Evolutionary conservation across 2,113 vertebrate genomes (phyloP).

Genomic region (Pantherophis guttatus): DNA sequence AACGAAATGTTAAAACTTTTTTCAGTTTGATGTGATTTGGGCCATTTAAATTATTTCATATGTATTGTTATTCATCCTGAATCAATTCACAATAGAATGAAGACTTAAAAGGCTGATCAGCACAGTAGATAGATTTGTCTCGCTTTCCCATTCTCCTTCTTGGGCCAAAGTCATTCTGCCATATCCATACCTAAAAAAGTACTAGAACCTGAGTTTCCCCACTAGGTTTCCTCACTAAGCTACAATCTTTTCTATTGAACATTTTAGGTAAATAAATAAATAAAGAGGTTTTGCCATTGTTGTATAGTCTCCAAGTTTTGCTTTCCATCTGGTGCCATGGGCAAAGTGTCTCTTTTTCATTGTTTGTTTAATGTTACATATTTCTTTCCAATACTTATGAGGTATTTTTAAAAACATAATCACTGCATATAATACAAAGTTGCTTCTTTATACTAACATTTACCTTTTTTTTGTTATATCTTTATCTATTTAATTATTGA

Average conservation of each 20-base stretch:
- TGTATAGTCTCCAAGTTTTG: neutral
- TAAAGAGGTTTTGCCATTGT: neutral
- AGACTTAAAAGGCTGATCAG: neutral
- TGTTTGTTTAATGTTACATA: neutral
- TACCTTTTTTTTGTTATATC: neutral
- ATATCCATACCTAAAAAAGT: neutral
- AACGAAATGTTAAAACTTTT: neutral
- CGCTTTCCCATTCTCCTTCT: neutral
- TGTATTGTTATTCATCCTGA: neutral
- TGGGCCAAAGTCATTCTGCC: neutral
- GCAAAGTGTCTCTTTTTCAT: neutral
- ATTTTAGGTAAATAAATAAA: neutral
- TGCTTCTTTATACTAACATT: neutral
- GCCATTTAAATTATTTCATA: neutral
- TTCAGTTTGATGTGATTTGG: neutral
- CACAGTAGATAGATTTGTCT: neutral
- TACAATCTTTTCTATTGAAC: neutral
- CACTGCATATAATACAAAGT: neutral
- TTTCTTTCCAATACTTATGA: neutral
- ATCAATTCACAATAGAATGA: neutral
- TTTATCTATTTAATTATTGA: neutral
- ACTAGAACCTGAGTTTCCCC: neutral
- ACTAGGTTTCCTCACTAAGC: neutral
- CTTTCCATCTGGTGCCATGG: neutral
- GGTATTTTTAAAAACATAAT: neutral